These are phyloP conservation scores for Sprattus sprattus DNA, from an alignment of 2,113 vertebrate species.

Conservation along the genomic window DNA sequence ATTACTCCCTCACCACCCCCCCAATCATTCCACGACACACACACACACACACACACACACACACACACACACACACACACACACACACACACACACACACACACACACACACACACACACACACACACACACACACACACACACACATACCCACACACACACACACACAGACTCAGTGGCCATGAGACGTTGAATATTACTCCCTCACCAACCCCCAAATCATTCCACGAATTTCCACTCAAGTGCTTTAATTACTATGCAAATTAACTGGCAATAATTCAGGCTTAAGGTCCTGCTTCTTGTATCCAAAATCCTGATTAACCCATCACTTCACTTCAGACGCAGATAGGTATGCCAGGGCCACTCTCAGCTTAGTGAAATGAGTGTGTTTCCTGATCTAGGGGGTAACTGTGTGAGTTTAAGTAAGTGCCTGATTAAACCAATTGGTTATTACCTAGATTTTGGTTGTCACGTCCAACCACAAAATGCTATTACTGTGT, in stretches of 20 bases:
- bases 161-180: not conserved
- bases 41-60: too few relatives aligned
- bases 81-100: too few relatives aligned
- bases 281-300: not conserved
- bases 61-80: too few relatives aligned
- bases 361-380: not conserved
- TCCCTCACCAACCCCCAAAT: slow-evolving; percentile 8
- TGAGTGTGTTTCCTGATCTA: not conserved
- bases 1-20: too few relatives aligned
- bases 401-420: not conserved
- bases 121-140: too few relatives aligned
- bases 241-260: slow-evolving; percentile 43
- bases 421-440: not conserved
- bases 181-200: not conserved
- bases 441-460: not conserved
- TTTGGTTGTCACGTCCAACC: not conserved
- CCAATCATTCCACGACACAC: too few relatives aligned
- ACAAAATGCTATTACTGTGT: not conserved
- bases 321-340: not conserved
- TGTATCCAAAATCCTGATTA: not conserved
- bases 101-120: too few relatives aligned
- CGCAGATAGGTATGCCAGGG: not conserved
- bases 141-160: too few relatives aligned
- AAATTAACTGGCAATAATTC: slow-evolving; percentile 29
- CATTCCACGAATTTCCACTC: slow-evolving; percentile 33